These are phyloP conservation scores for Nycticebus coucang DNA, from an alignment of 2,113 vertebrate species.

Conservation along the genomic window DNA sequence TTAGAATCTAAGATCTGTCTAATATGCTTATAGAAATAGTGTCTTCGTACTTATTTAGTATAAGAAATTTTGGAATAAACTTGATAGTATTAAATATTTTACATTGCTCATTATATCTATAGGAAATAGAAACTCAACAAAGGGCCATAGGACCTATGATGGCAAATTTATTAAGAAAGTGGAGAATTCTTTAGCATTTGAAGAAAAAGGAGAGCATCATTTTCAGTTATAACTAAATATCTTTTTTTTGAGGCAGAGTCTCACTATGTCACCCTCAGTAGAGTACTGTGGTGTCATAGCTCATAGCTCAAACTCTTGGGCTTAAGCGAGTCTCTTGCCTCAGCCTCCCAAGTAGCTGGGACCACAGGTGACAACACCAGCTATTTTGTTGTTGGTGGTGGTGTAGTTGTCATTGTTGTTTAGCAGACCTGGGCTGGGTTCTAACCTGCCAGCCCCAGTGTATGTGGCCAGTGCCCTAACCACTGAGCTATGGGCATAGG, in stretches of 20 bases:
- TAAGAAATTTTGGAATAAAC: slow-evolving; percentile 21
- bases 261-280: no score
- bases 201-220: background rate
- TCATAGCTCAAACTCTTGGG: no score
- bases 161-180: background rate
- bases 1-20: background rate
- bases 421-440: no score
- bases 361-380: no score
- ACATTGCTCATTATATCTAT: background rate
- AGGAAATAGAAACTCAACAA: slow-evolving; percentile 39
- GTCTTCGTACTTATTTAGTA: background rate
- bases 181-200: background rate
- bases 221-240: background rate
- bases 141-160: background rate
- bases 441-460: no score
- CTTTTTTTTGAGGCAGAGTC: background rate
- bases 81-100: slow-evolving; percentile 14
- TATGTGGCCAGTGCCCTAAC: no score
- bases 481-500: no score
- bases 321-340: no score
- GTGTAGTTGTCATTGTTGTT: no score
- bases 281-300: no score
- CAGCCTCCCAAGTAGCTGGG: no score
- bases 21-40: background rate
- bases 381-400: no score